Evolutionary conservation across 2,797 vertebrate species (phyloP).

Genomic region (Anguilla pacifica): DNA sequence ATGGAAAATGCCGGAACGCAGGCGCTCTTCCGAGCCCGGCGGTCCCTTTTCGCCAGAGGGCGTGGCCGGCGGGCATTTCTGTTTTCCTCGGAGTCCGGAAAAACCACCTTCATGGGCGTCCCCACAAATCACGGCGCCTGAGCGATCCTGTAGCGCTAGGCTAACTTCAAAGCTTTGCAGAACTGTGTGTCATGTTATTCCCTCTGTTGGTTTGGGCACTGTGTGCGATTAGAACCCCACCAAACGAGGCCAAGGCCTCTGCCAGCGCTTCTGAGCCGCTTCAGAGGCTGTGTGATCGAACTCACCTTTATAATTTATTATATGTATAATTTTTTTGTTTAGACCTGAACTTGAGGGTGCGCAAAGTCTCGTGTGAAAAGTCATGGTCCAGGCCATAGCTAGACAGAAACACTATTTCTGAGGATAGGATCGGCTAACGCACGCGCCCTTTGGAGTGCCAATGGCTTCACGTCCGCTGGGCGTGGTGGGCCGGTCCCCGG

Average conservation of each 20-base stretch:
- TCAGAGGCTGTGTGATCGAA: slow-evolving; percentile 43
- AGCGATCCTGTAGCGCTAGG: slow-evolving; percentile 23
- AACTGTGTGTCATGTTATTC: slow-evolving; percentile 25
- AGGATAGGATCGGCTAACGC: slow-evolving; percentile 27
- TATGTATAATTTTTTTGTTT: not conserved
- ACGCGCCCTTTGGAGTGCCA: not conserved
- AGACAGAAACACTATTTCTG: slow-evolving; percentile 36
- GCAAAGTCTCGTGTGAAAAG: not conserved
- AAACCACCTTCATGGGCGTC: slow-evolving; percentile 47
- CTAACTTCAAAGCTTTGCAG: slow-evolving; percentile 46
- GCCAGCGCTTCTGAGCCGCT: slow-evolving; percentile 51
- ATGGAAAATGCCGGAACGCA: slow-evolving; percentile 57
- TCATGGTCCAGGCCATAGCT: slow-evolving; percentile 28
- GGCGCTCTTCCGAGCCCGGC: slow-evolving; percentile 44
- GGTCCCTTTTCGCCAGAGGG: slow-evolving; percentile 39
- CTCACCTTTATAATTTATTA: slow-evolving; percentile 3
- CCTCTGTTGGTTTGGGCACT: slow-evolving; percentile 8
- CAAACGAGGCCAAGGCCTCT: not conserved
- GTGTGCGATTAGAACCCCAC: not conserved
- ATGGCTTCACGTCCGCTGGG: not conserved
- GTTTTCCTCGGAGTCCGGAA: slow-evolving; percentile 33
- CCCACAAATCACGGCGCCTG: slow-evolving; percentile 47
- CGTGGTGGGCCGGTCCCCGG: not conserved
- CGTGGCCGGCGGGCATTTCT: slow-evolving; percentile 43
- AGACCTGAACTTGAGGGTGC: not conserved